Conservation (phyloP, 2,113 vertebrate species). For the Heloderma charlesbogerti region DNA sequence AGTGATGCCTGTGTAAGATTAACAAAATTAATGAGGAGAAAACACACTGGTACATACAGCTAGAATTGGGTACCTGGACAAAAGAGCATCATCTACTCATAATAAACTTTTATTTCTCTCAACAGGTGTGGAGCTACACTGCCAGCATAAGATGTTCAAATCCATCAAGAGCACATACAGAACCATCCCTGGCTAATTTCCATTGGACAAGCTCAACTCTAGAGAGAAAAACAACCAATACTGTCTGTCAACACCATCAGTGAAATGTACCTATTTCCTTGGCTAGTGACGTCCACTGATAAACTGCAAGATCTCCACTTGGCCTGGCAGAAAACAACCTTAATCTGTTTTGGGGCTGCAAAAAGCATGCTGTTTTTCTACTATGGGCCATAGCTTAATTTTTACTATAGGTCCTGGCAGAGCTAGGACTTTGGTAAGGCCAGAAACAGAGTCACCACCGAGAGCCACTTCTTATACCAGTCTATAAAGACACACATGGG, state of each 20-base stretch:
- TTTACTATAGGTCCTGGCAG: background rate
- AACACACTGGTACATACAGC: background rate
- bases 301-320: background rate
- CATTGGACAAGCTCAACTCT: background rate
- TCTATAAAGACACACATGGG: background rate
- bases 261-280: background rate
- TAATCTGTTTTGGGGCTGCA: background rate
- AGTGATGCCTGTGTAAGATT: slow-evolving; percentile 82
- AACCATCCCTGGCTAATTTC: background rate
- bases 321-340: background rate
- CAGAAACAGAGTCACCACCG: background rate
- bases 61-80: background rate
- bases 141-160: background rate
- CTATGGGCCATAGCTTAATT: background rate
- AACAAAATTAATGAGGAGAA: slow-evolving; percentile 7
- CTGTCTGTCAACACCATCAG: background rate
- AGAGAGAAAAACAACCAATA: background rate
- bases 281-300: background rate
- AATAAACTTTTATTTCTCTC: background rate
- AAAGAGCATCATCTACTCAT: background rate
- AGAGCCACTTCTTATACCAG: background rate
- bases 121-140: background rate
- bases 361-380: background rate
- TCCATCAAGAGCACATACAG: background rate
- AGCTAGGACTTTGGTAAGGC: background rate